Evolutionary conservation across 2,888 invertebrate genomes (phyloP).

Genomic region (Tenodera sinensis): DNA sequence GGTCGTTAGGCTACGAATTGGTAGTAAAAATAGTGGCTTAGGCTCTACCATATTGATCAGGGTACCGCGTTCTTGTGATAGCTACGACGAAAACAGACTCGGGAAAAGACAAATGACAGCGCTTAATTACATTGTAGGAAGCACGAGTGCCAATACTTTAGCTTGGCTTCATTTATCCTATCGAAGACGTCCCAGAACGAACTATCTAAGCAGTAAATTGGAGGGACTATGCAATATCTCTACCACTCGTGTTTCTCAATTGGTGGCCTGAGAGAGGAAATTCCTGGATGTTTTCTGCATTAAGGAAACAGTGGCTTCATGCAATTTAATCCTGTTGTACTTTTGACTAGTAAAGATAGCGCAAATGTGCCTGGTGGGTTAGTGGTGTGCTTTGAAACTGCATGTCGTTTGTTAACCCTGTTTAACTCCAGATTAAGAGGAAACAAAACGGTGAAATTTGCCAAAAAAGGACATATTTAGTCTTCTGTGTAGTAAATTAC

Average conservation of each 20-base stretch:
- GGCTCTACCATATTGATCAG: background rate
- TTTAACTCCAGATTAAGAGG: too few relatives aligned
- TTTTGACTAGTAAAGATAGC: too few relatives aligned
- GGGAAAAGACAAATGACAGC: background rate
- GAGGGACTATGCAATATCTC: background rate
- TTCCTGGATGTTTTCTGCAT: too few relatives aligned
- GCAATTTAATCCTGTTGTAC: too few relatives aligned
- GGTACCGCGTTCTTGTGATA: background rate
- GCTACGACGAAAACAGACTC: background rate
- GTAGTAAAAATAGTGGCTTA: background rate
- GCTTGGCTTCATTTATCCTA: background rate
- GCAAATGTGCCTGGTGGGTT: too few relatives aligned
- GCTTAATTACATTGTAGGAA: background rate
- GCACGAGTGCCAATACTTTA: background rate
- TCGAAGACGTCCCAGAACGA: background rate
- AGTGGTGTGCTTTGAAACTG: too few relatives aligned
- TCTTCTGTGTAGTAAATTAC: too few relatives aligned
- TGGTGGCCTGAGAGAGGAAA: background rate
- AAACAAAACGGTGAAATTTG: too few relatives aligned
- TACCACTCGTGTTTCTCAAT: background rate
- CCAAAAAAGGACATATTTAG: too few relatives aligned
- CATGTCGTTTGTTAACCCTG: too few relatives aligned
- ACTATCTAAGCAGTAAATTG: background rate
- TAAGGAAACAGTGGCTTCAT: too few relatives aligned
- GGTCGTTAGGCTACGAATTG: background rate